Conservation (phyloP, 2,113 vertebrate genomes). For the Nannospalax galili region DNA sequence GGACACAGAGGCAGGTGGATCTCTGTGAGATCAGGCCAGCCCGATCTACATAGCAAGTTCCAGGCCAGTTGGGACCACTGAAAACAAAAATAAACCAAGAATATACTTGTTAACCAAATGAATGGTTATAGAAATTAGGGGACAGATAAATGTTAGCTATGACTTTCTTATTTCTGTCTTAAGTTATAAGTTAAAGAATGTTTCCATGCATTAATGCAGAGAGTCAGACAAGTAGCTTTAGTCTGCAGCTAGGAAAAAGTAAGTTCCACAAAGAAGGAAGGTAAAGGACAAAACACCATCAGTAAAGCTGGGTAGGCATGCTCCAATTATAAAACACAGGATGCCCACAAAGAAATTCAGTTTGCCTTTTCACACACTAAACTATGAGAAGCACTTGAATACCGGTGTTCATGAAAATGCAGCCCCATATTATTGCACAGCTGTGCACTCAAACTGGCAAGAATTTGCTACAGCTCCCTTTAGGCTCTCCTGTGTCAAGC, state of each 20-base stretch:
- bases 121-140: neutral
- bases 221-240: neutral
- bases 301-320: neutral
- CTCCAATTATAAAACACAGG: neutral
- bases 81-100: too few species aligned
- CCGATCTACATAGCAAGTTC: too few species aligned
- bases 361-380: neutral
- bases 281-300: neutral
- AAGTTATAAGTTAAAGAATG: neutral
- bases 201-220: neutral
- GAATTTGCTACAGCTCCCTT: neutral
- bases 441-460: neutral
- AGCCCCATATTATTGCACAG: neutral
- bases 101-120: neutral
- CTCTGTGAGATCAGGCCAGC: too few species aligned
- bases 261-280: neutral
- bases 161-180: conserved; percentile 1
- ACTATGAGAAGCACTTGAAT: neutral
- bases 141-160: neutral
- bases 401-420: neutral
- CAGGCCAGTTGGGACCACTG: too few species aligned
- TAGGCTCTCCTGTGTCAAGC: neutral
- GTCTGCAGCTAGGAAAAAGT: neutral
- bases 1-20: too few species aligned
- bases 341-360: neutral